Base-by-base conservation (phyloP, 2,113 vertebrate species). In the Eudyptes chrysolophus region DNA sequence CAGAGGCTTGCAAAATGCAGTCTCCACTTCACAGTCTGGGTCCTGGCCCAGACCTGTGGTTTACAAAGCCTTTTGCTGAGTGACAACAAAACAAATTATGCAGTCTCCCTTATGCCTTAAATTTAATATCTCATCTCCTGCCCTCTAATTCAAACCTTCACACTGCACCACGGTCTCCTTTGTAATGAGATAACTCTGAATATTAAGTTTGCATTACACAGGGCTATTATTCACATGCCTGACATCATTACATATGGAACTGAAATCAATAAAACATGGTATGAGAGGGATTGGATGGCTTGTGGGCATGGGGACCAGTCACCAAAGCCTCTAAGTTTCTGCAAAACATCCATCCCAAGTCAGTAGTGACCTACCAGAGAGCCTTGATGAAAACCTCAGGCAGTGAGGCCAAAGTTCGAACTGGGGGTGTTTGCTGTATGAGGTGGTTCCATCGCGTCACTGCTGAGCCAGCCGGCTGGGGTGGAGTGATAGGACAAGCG, bases 31-130 rank as follows among this genome's bases (percentile, higher is more conserved):
- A 87, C 61, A 87, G 80, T 42, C 94, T 95, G 96, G 80, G 92
- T 74, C 65, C 86, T 71, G 88, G 95, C 52, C 87, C 82, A 90
- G 87, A 77, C 69, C 88, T 93, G 95, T 79, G 92, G 95, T 93
- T 95, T 91, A 90, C 84, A 95, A 94, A 96, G 71, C 75, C 75
- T 94, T 96, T 84, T 70, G 72, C 94, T 95, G 96, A 97, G 96
- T 97, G 96, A 97, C 96, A 97, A 93, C 89, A 95, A 92, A 96
- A 97, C 96, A 97, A 97, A 97, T 94, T 96, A 96, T 89, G 60
- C 75, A 92, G 93, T 76, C 90, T 96, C 92, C 94, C 87, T 85
- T 96, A 93, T 80, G 86, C 75, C 95, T 96, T 94, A 96, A 94
- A 96, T 96, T 94, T 90, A 95, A 96, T 96, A 93, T 95, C 95